These are phyloP conservation scores for Dasyprocta punctata DNA, from an alignment of 2,113 vertebrate genomes.

Conservation along the genomic window DNA sequence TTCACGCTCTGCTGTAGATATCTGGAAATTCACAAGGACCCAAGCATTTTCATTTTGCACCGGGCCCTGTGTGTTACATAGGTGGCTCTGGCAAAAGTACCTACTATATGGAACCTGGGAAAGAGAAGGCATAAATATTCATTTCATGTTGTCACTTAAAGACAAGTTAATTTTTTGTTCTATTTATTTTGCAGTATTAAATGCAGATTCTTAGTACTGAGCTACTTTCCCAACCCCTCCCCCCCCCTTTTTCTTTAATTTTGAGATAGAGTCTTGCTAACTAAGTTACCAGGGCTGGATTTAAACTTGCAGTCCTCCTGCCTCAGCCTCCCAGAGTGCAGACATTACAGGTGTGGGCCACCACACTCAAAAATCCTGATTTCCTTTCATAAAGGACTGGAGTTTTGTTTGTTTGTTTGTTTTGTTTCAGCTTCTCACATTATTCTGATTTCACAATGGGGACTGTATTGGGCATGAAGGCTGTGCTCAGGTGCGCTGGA, in stretches of 20 bases:
- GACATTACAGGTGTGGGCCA: background rate
- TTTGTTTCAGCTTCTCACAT: background rate
- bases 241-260: background rate
- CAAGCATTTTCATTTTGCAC: background rate
- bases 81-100: background rate
- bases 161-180: background rate
- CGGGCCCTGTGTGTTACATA: background rate
- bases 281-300: background rate
- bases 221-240: background rate
- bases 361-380: background rate
- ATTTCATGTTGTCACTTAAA: background rate
- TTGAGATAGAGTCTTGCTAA: background rate
- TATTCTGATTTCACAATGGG: background rate
- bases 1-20: background rate
- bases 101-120: background rate
- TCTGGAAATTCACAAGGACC: background rate
- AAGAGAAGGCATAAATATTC: background rate
- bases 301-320: background rate
- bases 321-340: background rate
- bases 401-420: too few relatives aligned
- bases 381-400: background rate
- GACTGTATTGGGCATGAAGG: background rate
- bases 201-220: background rate
- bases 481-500: accelerated
- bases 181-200: background rate